Percentiles rank a stretch among this genome's conserved stretches.
phyloP scores from a whole-genome alignment of 2,888 invertebrate species.

The Sphecodes monilicornis region DNA sequence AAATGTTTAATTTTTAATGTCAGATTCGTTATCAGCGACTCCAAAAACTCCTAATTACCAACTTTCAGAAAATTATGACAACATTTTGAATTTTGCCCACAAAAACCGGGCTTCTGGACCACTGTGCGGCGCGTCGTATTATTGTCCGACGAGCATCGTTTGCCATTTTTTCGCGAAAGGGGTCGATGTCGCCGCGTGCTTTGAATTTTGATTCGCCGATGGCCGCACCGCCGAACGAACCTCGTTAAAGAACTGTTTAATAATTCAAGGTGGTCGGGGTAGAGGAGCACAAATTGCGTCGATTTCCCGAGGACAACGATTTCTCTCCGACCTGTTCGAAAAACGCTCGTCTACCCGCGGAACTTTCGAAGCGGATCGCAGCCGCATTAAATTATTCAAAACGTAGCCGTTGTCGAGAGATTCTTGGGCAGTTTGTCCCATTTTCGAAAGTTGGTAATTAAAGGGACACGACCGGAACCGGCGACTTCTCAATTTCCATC shows the following conservation, averaged over 20 bases:
- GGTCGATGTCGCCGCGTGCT: constrained; percentile 26
- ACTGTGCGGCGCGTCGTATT: too few species aligned
- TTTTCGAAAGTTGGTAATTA: constrained; percentile 15
- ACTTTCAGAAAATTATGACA: too few species aligned
- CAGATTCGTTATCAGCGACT: too few species aligned
- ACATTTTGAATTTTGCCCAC: too few species aligned
- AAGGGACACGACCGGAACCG: background rate
- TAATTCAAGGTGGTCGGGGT: constrained; percentile 34
- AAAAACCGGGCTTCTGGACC: too few species aligned
- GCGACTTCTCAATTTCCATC: background rate
- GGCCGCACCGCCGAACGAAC: constrained; percentile 33
- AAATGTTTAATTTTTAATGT: too few species aligned
- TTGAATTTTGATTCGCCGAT: constrained; percentile 48
- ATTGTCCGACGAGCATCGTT: background rate
- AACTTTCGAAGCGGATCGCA: background rate
- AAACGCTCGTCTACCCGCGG: background rate
- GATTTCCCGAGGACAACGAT: background rate
- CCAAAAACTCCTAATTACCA: too few species aligned
- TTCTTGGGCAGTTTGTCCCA: background rate
- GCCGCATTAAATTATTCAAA: constrained; percentile 3
- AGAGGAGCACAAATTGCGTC: constrained; percentile 2
- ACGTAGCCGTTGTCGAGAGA: background rate
- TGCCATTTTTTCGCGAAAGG: background rate
- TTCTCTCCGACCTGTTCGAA: background rate
- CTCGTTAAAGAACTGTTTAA: constrained; percentile 56